Evolutionary conservation across 1,140 invertebrate genomes (phyloP), one percentile per base, ranked within the genome.

Genomic region (Hirudo medicinalis): DNA sequence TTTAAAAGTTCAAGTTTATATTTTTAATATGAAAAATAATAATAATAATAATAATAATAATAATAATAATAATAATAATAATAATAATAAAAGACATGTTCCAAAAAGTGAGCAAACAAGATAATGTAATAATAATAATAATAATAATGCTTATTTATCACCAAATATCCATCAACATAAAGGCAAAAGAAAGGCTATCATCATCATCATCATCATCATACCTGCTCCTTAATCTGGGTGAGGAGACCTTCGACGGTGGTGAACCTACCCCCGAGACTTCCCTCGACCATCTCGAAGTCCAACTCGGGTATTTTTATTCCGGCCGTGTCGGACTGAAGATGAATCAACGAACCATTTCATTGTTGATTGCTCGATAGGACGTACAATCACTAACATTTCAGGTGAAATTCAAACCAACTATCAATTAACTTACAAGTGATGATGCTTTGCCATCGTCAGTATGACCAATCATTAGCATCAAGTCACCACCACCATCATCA

Each of bases 191-290:
- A n/a, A n/a, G n/a, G 40, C 17, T 15, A 63, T 63, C 57, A 22
- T 63, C 57, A 11, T 63, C 57, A 63, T 49, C 57, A 63, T 63
- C 19, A 63, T 63, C 57, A 63, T 32, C 57, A 13, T 32, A 63
- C 81, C 77, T 80, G 79, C 27, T 82, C 79, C 69, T 81, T 82
- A 3, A 86, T 83, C 69, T 83, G 80, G 20, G 72, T 75, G 17
- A 88, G 72, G 22, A 88, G 76, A 13, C 87, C 96, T 85, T 99
- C 96, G 0, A 97, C 84, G 0, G 96, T 99, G 4, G 92, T 94
- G 81, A 98, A 99, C 54, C 92, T 87, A 4, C 95, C 93, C 19
- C 91, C 90, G n/a, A 97, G 81, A 20, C 91, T 88, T 43, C 87
- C 86, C 0, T 90, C 85, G 0, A 91, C 91, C 25, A 92, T 88